These are phyloP conservation scores for Prosopocoilus inquinatus DNA, from an alignment of 2,888 invertebrate species.

Conservation along the genomic window DNA sequence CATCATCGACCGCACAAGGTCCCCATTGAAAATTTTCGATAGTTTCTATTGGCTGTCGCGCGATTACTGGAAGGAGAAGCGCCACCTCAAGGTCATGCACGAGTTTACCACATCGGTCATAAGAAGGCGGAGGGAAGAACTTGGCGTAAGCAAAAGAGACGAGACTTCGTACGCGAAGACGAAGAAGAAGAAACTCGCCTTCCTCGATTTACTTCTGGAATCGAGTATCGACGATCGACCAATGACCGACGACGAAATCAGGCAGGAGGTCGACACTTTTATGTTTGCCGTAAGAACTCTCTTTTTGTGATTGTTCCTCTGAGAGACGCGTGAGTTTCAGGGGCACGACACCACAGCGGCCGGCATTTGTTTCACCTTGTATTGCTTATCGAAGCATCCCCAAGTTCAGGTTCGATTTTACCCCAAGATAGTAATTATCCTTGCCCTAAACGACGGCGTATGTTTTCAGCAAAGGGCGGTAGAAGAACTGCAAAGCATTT, in stretches of 20 bases:
- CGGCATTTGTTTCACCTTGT: constrained; percentile 46
- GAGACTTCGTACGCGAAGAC: constrained; percentile 21
- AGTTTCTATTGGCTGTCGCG: constrained; percentile 54
- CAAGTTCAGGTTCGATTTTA: constrained; percentile 40
- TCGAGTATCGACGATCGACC: background rate
- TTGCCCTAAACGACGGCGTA: background rate
- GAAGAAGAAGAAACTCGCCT: constrained; percentile 37
- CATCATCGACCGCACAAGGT: constrained; percentile 24
- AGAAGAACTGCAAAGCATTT: constrained; percentile 42
- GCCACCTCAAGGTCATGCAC: constrained; percentile 51
- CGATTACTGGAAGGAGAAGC: constrained; percentile 56
- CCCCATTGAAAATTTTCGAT: constrained; percentile 54
- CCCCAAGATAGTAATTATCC: background rate
- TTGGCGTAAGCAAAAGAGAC: constrained; percentile 3
- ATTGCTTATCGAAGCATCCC: constrained; percentile 42
- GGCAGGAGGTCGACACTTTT: background rate
- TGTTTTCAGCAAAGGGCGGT: constrained; percentile 41
- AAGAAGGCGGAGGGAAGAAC: constrained; percentile 44
- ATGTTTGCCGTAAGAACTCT: constrained; percentile 28
- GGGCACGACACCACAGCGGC: constrained; percentile 41
- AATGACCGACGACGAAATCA: constrained; percentile 1
- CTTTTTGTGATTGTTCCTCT: background rate
- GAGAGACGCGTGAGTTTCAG: constrained; percentile 4
- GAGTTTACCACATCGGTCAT: constrained; percentile 48
- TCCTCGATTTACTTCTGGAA: background rate